These are phyloP conservation scores for Aphodius granarius DNA, from an alignment of 2,888 invertebrate species.

Conservation along the genomic window DNA sequence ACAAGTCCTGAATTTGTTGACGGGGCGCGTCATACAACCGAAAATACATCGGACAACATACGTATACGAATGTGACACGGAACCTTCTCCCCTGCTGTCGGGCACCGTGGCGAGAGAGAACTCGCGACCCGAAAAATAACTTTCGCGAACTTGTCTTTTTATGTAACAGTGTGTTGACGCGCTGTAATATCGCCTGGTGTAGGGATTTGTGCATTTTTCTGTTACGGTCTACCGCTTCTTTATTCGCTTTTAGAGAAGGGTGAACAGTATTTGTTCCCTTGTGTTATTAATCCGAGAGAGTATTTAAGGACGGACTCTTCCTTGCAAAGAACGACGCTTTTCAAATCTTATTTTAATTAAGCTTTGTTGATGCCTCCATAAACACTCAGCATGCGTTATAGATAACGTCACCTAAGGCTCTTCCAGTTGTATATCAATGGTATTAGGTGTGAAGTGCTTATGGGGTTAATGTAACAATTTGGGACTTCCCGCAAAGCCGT, in stretches of 20 bases:
- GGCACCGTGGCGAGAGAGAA: neutral
- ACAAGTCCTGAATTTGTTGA: conserved; percentile 41
- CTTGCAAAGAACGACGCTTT: no score
- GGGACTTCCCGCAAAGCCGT: conserved; percentile 13
- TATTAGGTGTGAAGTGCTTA: conserved; percentile 4
- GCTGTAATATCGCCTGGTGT: conserved; percentile 38
- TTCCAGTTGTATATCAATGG: neutral
- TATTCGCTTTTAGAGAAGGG: neutral
- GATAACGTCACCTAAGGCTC: neutral
- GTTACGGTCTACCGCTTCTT: conserved; percentile 31
- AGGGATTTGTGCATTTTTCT: conserved; percentile 33
- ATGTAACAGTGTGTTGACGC: conserved; percentile 39
- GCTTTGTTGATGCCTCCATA: no score
- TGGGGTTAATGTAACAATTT: conserved; percentile 13
- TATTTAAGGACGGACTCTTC: no score
- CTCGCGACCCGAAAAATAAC: conserved; percentile 17
- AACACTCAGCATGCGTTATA: neutral
- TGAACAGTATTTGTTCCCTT: no score
- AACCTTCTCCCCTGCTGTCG: conserved; percentile 7
- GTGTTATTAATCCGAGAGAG: no score
- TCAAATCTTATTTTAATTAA: no score
- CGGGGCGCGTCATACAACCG: conserved; percentile 28
- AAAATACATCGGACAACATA: conserved; percentile 25
- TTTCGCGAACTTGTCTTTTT: conserved; percentile 25
- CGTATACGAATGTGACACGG: conserved; percentile 12